These are phyloP conservation scores for Perca schrenkii DNA, from an alignment of 2,113 vertebrate species.

Conservation along the genomic window DNA sequence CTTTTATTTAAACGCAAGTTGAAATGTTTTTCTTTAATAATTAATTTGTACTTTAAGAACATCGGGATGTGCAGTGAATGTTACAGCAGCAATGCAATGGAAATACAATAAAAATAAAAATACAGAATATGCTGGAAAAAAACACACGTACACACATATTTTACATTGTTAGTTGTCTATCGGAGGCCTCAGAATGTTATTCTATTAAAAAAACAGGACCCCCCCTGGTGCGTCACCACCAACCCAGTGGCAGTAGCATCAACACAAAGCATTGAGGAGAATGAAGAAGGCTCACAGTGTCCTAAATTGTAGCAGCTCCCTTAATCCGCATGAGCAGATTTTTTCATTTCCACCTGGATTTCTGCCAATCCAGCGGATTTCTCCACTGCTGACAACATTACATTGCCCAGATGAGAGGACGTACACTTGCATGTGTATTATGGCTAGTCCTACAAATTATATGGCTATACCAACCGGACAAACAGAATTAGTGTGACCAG, in stretches of 20 bases:
- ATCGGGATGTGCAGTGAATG: slow-evolving; percentile 25
- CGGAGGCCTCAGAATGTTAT: slow-evolving; percentile 33
- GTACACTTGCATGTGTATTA: slow-evolving; percentile 29
- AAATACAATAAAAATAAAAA: slow-evolving; percentile 35
- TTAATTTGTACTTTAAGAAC: slow-evolving; percentile 29
- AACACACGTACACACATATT: neutral
- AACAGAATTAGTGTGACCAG: neutral
- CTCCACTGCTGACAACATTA: slow-evolving; percentile 60
- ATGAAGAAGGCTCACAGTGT: slow-evolving; percentile 67
- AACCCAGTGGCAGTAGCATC: slow-evolving; percentile 33
- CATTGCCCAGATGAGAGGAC: slow-evolving; percentile 61
- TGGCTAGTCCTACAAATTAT: slow-evolving; percentile 18
- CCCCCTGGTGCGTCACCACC: slow-evolving; percentile 19
- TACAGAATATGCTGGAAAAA: slow-evolving; percentile 11
- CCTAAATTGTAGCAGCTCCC: slow-evolving; percentile 70
- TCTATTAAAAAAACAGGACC: slow-evolving; percentile 36
- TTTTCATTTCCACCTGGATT: slow-evolving; percentile 78
- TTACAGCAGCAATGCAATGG: slow-evolving; percentile 21
- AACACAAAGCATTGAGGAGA: slow-evolving; percentile 40
- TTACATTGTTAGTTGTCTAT: slow-evolving; percentile 8
- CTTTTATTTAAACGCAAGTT: slow-evolving; percentile 52
- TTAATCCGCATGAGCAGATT: slow-evolving; percentile 73
- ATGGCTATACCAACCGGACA: slow-evolving; percentile 20
- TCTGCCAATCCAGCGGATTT: slow-evolving; percentile 77
- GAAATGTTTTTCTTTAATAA: slow-evolving; percentile 51